Percentiles rank a stretch among this genome's conserved stretches.
Conservation (phyloP, 2,113 vertebrate genomes). For the Toxotes chatareus region DNA sequence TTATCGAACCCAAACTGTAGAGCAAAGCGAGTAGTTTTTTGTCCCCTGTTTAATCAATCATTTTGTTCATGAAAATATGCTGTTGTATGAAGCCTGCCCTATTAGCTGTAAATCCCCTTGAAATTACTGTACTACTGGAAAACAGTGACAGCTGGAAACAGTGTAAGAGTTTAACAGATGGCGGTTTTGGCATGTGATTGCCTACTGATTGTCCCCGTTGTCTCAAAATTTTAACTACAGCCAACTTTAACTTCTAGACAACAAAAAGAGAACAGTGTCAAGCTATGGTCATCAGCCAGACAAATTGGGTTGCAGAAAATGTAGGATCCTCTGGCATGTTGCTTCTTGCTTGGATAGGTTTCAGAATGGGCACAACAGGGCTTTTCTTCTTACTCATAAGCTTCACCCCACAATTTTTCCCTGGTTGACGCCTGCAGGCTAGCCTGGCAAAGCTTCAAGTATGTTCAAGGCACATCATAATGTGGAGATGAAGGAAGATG, state of each 20-base stretch:
- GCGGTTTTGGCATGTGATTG: background rate
- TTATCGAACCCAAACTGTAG: background rate
- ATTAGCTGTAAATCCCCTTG: background rate
- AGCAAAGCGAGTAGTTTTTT: background rate
- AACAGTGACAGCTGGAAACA: constrained; percentile 35
- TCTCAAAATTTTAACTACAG: background rate
- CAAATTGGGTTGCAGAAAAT: constrained; percentile 27
- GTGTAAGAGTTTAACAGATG: constrained; percentile 1
- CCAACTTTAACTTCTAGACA: constrained; percentile 1
- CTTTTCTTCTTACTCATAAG: constrained; percentile 38
- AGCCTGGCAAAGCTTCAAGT: constrained; percentile 26
- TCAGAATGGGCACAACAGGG: constrained; percentile 24
- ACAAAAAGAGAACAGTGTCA: constrained; percentile 9
- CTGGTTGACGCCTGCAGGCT: constrained; percentile 26
- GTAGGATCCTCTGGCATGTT: constrained; percentile 25
- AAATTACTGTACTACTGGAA: background rate
- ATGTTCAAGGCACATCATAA: constrained; percentile 26
- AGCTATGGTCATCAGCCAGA: constrained; percentile 30
- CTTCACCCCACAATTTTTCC: constrained; percentile 25
- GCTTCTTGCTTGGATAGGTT: constrained; percentile 44
- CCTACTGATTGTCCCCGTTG: constrained; percentile 8
- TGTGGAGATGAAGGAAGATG: constrained; percentile 15
- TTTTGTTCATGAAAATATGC: constrained; percentile 7
- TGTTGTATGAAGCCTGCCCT: constrained; percentile 6
- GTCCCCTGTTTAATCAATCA: background rate